Conservation (phyloP, 1,140 invertebrate genomes). For the Nautilus pompilius region DNA sequence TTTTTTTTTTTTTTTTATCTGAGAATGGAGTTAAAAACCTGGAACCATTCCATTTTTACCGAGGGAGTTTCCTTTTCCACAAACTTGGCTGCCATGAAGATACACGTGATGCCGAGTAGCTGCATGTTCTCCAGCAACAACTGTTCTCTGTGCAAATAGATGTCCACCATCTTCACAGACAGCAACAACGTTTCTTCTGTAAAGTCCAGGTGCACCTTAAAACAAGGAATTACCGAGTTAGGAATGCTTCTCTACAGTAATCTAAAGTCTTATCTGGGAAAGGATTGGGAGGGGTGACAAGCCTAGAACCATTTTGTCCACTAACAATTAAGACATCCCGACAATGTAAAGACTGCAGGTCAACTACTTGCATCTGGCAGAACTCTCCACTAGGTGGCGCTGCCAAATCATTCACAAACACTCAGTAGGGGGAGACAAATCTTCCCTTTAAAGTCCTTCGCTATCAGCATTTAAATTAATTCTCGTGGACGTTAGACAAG, state of each 20-base stretch:
- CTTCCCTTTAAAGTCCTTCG: too few relatives aligned
- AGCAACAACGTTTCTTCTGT: constrained; percentile 45
- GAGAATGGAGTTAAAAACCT: background rate
- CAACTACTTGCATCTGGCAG: too few relatives aligned
- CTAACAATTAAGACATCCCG: too few relatives aligned
- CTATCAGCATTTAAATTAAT: too few relatives aligned
- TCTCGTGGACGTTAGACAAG: too few relatives aligned
- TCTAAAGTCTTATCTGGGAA: background rate
- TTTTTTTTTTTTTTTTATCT: background rate
- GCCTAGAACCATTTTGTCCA: too few relatives aligned
- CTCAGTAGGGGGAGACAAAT: too few relatives aligned
- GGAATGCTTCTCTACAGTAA: background rate
- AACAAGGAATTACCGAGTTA: background rate
- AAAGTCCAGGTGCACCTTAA: constrained; percentile 39
- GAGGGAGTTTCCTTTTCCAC: constrained; percentile 43
- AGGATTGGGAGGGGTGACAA: too few relatives aligned
- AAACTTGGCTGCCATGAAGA: constrained; percentile 49
- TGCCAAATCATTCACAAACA: too few relatives aligned
- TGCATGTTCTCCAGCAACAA: constrained; percentile 29
- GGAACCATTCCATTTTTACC: constrained; percentile 18
- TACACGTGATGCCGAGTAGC: constrained; percentile 45
- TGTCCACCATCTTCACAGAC: constrained; percentile 39
- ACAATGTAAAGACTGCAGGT: too few relatives aligned
- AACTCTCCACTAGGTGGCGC: too few relatives aligned
- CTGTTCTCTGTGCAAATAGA: constrained; percentile 21